A percentile compares a stretch with the other conserved stretches of the same genome.
Evolutionary conservation across 2,888 invertebrate species (phyloP).

Genomic region (Melanargia galathea): DNA sequence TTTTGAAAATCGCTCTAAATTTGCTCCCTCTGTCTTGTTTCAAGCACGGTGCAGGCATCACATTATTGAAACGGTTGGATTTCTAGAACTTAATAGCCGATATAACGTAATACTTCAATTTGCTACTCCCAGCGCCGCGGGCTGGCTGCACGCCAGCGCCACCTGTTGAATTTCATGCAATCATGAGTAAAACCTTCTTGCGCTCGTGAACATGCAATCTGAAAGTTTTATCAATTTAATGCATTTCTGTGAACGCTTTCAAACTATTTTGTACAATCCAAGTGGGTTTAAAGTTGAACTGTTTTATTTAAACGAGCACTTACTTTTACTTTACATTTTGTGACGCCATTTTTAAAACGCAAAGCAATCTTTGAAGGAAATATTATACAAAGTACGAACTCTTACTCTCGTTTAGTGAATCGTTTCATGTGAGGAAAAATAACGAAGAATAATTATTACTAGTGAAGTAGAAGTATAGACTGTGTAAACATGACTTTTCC

Average conservation of each 20-base stretch:
- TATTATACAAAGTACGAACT: constrained; percentile 6
- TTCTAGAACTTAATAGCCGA: constrained; percentile 40
- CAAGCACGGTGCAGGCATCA: constrained; percentile 4
- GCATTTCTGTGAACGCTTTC: constrained; percentile 24
- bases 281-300: constrained; percentile 23
- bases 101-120: constrained; percentile 43
- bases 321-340: constrained; percentile 22
- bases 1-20: neutral
- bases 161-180: constrained; percentile 61
- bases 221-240: constrained; percentile 28
- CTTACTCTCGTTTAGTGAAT: neutral
- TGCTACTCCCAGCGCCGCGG: constrained; percentile 34
- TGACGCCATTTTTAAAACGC: constrained; percentile 18
- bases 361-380: constrained; percentile 13
- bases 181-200: constrained; percentile 34
- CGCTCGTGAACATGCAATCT: constrained; percentile 28
- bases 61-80: constrained; percentile 16
- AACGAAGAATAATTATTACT: neutral
- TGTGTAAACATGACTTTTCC: too few species aligned
- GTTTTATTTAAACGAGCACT: constrained; percentile 26
- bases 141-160: constrained; percentile 58
- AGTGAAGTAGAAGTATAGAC: too few species aligned
- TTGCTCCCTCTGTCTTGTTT: neutral
- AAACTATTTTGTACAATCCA: constrained; percentile 23
- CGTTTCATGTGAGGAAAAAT: neutral